Evolutionary conservation across 2,888 invertebrate species (phyloP).

Genomic region (Tiliacea aurago): DNA sequence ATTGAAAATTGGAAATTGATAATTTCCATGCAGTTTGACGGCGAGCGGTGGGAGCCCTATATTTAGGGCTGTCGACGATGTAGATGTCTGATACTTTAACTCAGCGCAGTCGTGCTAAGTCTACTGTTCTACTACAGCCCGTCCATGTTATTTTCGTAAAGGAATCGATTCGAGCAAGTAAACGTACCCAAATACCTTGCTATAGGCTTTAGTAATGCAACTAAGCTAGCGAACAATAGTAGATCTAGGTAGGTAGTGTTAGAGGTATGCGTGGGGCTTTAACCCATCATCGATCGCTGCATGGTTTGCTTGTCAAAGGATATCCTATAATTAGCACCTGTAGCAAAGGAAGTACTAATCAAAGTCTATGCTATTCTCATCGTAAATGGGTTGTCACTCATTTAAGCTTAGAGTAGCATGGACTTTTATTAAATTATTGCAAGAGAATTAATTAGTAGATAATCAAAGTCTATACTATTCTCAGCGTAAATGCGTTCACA

Average conservation of each 20-base stretch:
- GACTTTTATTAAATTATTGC: no score
- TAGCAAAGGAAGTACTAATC: neutral
- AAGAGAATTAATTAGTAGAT: no score
- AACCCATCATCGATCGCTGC: constrained; percentile 4
- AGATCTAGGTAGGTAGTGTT: neutral
- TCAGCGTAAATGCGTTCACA: neutral
- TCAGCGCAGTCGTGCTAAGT: no score
- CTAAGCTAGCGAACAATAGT: neutral
- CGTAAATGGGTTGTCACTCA: no score
- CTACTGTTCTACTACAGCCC: no score
- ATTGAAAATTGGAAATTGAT: constrained; percentile 56
- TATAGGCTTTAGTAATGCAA: neutral
- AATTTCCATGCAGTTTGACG: constrained; percentile 58
- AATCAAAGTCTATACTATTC: neutral
- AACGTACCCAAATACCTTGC: neutral
- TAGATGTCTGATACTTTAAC: constrained; percentile 2
- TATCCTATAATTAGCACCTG: neutral
- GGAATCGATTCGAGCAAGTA: constrained; percentile 1
- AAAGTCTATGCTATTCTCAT: neutral
- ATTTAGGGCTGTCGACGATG: constrained; percentile 30
- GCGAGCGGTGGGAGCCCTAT: constrained; percentile 14
- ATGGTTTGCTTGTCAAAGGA: neutral
- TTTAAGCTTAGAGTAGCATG: no score
- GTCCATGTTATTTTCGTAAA: neutral
- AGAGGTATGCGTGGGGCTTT: neutral